Conservation (phyloP, 2,888 invertebrate genomes). For the Andrena flavipes region DNA sequence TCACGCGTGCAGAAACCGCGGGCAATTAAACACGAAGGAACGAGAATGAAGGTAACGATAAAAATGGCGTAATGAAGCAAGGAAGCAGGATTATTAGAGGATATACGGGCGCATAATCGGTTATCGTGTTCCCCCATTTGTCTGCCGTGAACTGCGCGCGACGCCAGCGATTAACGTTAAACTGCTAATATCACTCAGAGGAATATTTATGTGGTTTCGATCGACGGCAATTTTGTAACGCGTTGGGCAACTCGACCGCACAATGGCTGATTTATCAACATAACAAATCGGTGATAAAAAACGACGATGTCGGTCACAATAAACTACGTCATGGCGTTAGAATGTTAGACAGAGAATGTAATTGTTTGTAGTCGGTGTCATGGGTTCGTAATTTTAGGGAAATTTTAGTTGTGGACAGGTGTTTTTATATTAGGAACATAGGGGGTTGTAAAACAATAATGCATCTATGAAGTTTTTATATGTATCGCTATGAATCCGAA, state of each 20-base stretch:
- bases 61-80: conserved; percentile 19
- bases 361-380: too few relatives aligned
- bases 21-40: conserved; percentile 43
- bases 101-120: conserved; percentile 23
- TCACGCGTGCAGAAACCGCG: conserved; percentile 21
- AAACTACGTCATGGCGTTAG: background rate
- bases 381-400: background rate
- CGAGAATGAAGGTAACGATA: conserved; percentile 33
- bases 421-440: too few relatives aligned
- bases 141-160: background rate
- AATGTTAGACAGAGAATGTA: background rate
- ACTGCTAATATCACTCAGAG: background rate
- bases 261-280: background rate
- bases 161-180: conserved; percentile 18
- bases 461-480: too few relatives aligned
- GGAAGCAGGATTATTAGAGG: conserved; percentile 28
- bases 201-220: conserved; percentile 44
- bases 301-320: background rate
- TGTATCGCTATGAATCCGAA: too few relatives aligned
- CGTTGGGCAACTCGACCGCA: conserved; percentile 41
- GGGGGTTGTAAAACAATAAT: too few relatives aligned
- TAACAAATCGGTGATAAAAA: conserved; percentile 34
- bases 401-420: too few relatives aligned
- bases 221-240: conserved; percentile 44
- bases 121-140: background rate